Percentiles rank a stretch among this genome's conserved stretches.
Conservation (phyloP, 2,797 vertebrate genomes). For the Sternotherus odoratus region DNA sequence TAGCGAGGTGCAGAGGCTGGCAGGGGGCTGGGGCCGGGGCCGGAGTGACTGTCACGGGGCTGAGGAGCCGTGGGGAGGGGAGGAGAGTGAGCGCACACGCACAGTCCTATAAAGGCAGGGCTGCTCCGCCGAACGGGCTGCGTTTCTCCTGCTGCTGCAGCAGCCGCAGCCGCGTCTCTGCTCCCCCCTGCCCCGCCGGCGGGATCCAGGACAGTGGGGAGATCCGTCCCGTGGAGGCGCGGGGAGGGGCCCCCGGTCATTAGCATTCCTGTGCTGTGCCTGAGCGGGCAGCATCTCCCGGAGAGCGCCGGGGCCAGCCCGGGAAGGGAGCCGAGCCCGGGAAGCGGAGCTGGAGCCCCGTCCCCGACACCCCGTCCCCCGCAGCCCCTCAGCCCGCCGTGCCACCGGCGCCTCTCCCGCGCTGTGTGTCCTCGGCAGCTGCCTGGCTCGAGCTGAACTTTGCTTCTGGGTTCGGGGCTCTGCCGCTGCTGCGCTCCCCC, state of each 20-base stretch:
- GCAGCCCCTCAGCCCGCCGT: too few species aligned
- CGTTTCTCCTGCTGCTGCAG: background rate
- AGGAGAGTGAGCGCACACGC: background rate
- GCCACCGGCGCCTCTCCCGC: background rate
- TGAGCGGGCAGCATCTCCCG: conserved; percentile 9
- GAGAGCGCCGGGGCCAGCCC: background rate
- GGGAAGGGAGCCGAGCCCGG: background rate
- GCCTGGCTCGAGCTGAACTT: background rate
- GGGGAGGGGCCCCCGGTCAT: conserved; percentile 1
- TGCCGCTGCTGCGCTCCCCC: background rate
- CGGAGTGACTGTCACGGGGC: background rate
- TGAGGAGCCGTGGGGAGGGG: background rate
- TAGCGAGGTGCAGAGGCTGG: background rate
- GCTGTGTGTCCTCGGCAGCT: background rate
- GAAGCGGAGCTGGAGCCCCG: background rate
- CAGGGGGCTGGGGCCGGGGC: background rate
- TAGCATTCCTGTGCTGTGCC: background rate
- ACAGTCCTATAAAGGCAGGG: conserved; percentile 5
- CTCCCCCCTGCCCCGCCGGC: background rate
- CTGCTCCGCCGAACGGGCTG: background rate
- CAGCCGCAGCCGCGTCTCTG: background rate
- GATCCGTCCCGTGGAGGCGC: background rate
- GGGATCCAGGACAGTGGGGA: background rate
- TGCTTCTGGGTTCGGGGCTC: background rate
- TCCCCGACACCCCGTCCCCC: background rate